phyloP scores from a whole-genome alignment of 2,797 vertebrate species.

The Remorina albescens region DNA sequence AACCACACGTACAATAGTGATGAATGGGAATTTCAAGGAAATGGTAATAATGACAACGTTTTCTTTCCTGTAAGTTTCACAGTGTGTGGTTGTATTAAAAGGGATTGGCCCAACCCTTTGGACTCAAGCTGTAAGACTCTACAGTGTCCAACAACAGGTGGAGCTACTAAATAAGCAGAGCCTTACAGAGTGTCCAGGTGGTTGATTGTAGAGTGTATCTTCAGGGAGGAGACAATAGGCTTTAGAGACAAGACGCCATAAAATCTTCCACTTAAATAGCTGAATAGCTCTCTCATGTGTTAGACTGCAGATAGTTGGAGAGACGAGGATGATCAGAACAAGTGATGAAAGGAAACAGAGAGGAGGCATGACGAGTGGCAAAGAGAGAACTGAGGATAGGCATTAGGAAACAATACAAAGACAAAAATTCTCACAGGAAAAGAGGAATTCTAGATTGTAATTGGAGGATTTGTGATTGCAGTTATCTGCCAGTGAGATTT shows the following conservation, averaged over 20 bases:
- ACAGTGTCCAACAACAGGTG: conserved; percentile 53
- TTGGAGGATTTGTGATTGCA: conserved; percentile 62
- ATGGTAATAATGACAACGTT: conserved; percentile 23
- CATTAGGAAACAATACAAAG: not conserved
- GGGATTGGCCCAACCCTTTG: conserved; percentile 41
- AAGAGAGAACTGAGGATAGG: not conserved
- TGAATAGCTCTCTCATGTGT: conserved; percentile 59
- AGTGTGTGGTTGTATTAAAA: conserved; percentile 41
- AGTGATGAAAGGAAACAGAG: conserved; percentile 24
- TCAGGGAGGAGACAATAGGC: conserved; percentile 70
- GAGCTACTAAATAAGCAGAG: conserved; percentile 51
- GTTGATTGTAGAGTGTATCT: conserved; percentile 62
- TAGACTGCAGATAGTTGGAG: conserved; percentile 55
- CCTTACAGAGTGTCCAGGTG: conserved; percentile 62
- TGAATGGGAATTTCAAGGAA: conserved; percentile 13
- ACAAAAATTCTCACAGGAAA: conserved; percentile 1
- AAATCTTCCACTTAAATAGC: conserved; percentile 60
- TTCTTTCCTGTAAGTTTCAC: conserved; percentile 38
- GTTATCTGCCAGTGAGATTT: conserved; percentile 88
- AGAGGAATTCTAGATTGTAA: conserved; percentile 36
- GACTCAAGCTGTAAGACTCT: conserved; percentile 35
- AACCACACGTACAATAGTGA: conserved; percentile 4
- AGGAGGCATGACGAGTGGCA: not conserved
- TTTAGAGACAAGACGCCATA: conserved; percentile 65
- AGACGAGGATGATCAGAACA: conserved; percentile 45